Base-by-base conservation (phyloP, 2,888 invertebrate species). In the Campoplex capitator region DNA sequence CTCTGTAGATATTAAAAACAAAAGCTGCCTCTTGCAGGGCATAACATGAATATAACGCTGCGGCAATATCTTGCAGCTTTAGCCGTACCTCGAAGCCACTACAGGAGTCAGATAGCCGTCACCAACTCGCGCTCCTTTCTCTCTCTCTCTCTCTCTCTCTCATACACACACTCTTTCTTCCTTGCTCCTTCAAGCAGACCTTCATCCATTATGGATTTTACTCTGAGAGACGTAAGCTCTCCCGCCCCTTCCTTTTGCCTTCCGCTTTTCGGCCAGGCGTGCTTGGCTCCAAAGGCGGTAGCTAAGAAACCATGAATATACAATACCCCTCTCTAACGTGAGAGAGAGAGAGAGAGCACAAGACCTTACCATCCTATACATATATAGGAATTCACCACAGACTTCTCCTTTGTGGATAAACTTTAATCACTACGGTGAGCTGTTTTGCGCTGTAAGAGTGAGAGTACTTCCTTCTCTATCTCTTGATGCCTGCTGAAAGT, bases 221-320 rank as follows among this genome's bases (percentile, higher is more conserved):
- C 92, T 92, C 92, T 91, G 92, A 92, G 92, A 92, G 88, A 91
- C 91, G 89, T 73, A 83, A 87, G 85, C 84, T 90, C 77, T 83
- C 84, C 87, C 76, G 81, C 48, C 51, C 48, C 32, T 82, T 68
- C 84, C 87, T 62, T 62, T 62, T 32, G 62, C 81, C 71, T 38
- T 32, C 65, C 28, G 45, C 48, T 51, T 67, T 54, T 68, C 78
- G 71, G 79, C 88, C 84, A 86, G 85, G 88, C 87, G 74, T 83
- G 87, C 79, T 83, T 85, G 75, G 86, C 86, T 88, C 88, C 85
- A 89, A 90, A 92, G 91, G 89, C 91, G 90, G 90, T 89, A 89
- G 92, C 93, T 93, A 93, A 93, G 94, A 93, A 93, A 94, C 94
- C 93, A 94, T 94, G 94, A 94, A 94, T 94, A 94, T 94, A 94